phyloP scores from a whole-genome alignment of 2,797 vertebrate genomes.

The Gallinago nigripennis region DNA sequence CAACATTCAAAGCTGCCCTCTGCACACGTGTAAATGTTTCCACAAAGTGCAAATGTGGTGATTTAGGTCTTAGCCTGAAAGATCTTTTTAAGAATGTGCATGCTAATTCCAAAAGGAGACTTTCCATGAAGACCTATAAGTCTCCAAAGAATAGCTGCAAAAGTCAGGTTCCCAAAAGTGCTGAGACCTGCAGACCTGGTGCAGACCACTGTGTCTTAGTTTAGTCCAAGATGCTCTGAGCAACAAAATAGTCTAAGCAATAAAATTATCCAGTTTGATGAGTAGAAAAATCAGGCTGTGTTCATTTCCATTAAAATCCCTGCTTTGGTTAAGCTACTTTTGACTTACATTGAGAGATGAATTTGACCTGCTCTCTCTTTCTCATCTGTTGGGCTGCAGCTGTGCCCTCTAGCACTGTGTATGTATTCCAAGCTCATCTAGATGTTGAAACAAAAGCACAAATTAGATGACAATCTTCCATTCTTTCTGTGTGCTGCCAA shows the following conservation, averaged over 20 bases:
- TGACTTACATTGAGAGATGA: conserved; percentile 32
- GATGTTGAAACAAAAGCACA: conserved; percentile 38
- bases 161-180: neutral
- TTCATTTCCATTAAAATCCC: conserved; percentile 10
- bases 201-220: neutral
- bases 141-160: neutral
- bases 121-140: neutral
- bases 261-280: neutral
- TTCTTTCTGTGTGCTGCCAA: conserved; percentile 43
- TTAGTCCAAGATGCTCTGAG: neutral
- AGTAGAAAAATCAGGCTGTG: neutral
- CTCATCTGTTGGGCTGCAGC: conserved; percentile 43
- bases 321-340: conserved; percentile 33
- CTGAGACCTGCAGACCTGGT: neutral
- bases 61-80: neutral
- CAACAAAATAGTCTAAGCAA: neutral
- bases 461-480: conserved; percentile 46
- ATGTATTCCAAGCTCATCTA: conserved; percentile 45
- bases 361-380: conserved; percentile 16
- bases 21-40: neutral
- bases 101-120: neutral
- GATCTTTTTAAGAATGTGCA: neutral
- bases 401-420: conserved; percentile 23
- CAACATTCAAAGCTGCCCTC: neutral
- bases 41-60: neutral